Percentiles rank a stretch among this genome's conserved stretches.
Conservation (phyloP, 2,797 vertebrate genomes). For the Eulemur rubriventer region DNA sequence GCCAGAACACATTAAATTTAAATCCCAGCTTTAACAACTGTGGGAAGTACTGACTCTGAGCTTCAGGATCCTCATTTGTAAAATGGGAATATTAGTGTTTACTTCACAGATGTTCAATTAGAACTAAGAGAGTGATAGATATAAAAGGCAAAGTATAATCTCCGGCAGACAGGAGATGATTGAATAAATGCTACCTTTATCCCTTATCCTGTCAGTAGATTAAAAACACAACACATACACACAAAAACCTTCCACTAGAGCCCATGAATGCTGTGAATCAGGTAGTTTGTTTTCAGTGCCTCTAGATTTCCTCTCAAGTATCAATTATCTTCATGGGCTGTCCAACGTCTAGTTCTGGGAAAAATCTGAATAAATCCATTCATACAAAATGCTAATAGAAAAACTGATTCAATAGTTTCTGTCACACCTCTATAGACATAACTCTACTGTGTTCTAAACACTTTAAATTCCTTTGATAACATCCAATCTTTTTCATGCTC, state of each 20-base stretch:
- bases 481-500: constrained; percentile 9
- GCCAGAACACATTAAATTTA: not conserved
- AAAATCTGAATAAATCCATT: not conserved
- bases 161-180: not conserved
- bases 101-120: not conserved
- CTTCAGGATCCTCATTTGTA: not conserved
- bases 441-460: constrained; percentile 44
- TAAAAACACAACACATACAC: not conserved
- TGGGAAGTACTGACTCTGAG: not conserved
- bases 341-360: not conserved
- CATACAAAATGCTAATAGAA: constrained; percentile 23
- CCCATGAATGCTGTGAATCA: not conserved
- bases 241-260: not conserved
- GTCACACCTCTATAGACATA: not conserved
- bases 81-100: not conserved
- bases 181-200: not conserved
- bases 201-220: not conserved
- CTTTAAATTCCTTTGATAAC: constrained; percentile 59
- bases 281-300: constrained; percentile 7
- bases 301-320: not conserved
- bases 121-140: not conserved
- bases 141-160: not conserved
- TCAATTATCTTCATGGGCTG: not conserved
- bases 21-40: not conserved
- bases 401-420: constrained; percentile 41